Base-by-base conservation (phyloP, 2,113 vertebrate genomes). In the Columba livia region DNA sequence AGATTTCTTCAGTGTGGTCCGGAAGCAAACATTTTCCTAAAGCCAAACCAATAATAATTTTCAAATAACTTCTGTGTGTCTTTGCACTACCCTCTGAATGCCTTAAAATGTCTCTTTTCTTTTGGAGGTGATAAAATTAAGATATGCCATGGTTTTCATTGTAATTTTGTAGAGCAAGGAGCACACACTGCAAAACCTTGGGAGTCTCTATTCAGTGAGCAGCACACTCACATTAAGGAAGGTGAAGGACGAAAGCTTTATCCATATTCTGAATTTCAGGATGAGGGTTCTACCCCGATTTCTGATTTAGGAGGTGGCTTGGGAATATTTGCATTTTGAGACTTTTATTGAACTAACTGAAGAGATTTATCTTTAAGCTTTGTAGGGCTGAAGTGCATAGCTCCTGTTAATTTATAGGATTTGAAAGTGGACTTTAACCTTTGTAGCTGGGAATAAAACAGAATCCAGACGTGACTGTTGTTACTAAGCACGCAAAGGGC, bases 121-220 rank as follows among this genome's bases (percentile, higher is more conserved):
- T 69, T 72, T 69, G 36, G 53, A 92, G 54, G 42, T 54, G 47
- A 56, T 51, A 42, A 84, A 80, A 70, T 50, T 26, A 42, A 34
- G 65, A 71, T 25, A 36, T 44, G 17, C 11, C 9, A 1, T 9
- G 7, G 11, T 62, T 87, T 29, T 85, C 13, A 5, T 31, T 56
- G 6, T 16, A 0, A 2, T 20, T 78, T 32, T 58, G 28, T 42
- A 0, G 0, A 64, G 40, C 1, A 1, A 88, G 32, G 36, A 66
- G 36, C 42, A 28, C 50, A 4, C 0, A 0, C 29, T 48, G 18
- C 57, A 84, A 21, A 86, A 28, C 11, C 15, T 26, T 24, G 5
- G 15, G 20, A 58, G 7, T 31, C 87, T 82, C 71, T 23, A 19
- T 64, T 64, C 12, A 19, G 26, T 21, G 53, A 93, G 32, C 2